A percentile compares a stretch with the other conserved stretches of the same genome.
These are phyloP conservation scores for Gyrodactylus bullatarudis DNA, from an alignment of 1,140 invertebrate genomes.

Conservation along the genomic window DNA sequence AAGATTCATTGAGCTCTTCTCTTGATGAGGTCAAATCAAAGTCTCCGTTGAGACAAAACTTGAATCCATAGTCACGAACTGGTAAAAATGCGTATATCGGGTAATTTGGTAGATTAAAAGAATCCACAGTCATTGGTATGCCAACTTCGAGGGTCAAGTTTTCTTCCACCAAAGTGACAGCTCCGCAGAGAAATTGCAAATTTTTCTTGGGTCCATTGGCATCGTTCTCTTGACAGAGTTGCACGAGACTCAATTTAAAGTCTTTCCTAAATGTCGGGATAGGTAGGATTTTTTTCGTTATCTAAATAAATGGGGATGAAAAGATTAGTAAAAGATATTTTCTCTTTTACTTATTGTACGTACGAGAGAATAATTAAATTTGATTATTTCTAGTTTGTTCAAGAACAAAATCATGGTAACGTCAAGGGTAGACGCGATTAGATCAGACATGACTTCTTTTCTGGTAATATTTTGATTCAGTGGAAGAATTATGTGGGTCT, in stretches of 20 bases:
- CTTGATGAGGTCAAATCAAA: not conserved
- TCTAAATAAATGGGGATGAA: not conserved
- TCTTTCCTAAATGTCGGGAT: not conserved
- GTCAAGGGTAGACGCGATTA: not conserved
- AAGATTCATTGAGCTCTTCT: not conserved
- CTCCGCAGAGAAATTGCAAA: not conserved
- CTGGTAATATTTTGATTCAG: not conserved
- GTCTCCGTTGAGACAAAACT: not conserved
- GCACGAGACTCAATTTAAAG: not conserved
- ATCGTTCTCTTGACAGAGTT: not conserved
- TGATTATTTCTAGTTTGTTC: not conserved
- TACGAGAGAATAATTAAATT: not conserved
- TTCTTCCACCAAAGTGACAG: not conserved
- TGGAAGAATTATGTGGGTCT: not conserved
- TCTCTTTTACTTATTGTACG: too few species aligned
- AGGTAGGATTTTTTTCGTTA: not conserved
- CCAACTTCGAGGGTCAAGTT: not conserved
- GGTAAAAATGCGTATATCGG: not conserved
- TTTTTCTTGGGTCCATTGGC: not conserved
- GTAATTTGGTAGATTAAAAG: not conserved
- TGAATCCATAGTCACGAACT: not conserved
- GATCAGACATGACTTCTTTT: not conserved
- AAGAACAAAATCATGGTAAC: not conserved
- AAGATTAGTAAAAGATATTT: too few species aligned
- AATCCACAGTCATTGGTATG: not conserved